phyloP scores from a whole-genome alignment of 2,888 invertebrate genomes.

The Diloba caeruleocephala region DNA sequence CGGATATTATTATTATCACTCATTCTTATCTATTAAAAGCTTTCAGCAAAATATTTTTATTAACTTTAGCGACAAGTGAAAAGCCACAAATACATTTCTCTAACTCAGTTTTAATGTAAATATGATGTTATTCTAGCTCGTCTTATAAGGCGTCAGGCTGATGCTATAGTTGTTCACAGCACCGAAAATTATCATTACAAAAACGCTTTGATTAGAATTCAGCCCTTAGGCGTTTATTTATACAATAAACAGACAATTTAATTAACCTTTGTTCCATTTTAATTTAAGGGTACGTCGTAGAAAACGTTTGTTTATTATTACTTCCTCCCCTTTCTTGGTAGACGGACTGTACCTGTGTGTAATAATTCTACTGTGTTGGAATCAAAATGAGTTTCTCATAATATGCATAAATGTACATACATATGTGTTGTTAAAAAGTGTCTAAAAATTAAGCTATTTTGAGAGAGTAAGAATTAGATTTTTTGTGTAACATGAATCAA shows the following conservation, averaged over 20 bases:
- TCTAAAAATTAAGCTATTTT: too few relatives aligned
- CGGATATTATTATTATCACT: too few relatives aligned
- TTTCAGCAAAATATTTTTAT: too few relatives aligned
- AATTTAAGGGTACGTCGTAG: conserved; percentile 37
- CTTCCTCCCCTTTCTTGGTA: conserved; percentile 16
- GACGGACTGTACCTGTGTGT: conserved; percentile 1
- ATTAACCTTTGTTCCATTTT: conserved; percentile 50
- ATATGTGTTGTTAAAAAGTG: too few relatives aligned
- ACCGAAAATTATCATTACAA: conserved; percentile 44
- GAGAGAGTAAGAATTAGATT: too few relatives aligned
- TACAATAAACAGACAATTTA: conserved; percentile 49
- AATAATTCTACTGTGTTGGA: conserved; percentile 4
- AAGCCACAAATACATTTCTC: too few relatives aligned
- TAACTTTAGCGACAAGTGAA: too few relatives aligned
- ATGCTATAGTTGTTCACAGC: conserved; percentile 36
- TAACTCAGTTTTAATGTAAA: too few relatives aligned
- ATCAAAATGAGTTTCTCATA: background rate
- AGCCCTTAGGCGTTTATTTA: conserved; percentile 43
- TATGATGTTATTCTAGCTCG: conserved; percentile 5
- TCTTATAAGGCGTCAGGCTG: conserved; percentile 19
- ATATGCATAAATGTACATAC: too few relatives aligned
- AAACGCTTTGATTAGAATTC: conserved; percentile 50
- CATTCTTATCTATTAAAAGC: too few relatives aligned
- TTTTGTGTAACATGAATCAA: background rate
- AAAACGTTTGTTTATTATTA: conserved; percentile 44